Evolutionary conservation across 2,888 invertebrate species (phyloP), one percentile per base, ranked within the genome.

Genomic region (Drosophila peninsularis): DNA sequence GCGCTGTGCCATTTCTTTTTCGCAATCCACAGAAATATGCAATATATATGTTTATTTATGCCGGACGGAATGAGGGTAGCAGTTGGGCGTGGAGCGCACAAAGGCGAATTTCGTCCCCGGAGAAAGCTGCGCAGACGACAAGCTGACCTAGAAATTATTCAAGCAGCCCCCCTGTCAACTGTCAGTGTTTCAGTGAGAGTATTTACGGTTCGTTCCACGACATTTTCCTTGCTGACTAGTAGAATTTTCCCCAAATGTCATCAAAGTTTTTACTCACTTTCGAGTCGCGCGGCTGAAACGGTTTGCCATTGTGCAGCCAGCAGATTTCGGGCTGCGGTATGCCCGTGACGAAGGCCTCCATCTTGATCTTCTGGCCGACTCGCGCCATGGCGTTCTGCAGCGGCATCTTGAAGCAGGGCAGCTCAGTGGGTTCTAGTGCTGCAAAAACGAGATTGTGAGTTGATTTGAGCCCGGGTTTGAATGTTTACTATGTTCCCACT

Each of bases 321-420:
- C 92, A 93, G 50, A 96, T 90, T 41, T 93, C 93, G 9, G 96
- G 96, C 58, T 93, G 91, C 47, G 96, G 96, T 80, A 94, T 93
- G 71, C 96, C 96, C 53, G 93, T 93, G 68, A 95, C 94, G 90
- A 94, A 93, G 77, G 96, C 95, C 91, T 96, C 95, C 79, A 96
- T 92, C 91, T 95, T 95, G 85, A 96, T 93, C 91, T 95, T 95
- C 89, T 96, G 95, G 50, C 96, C 96, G 62, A 95, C 94, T 78
- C 95, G 93, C 9, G 95, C 95, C 94, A 95, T 95, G n/a, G 95
- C 94, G 91, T 96, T 95, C 3, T 94, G 94, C 37, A 96, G 92
- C 4, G 95, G 94, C 62, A 93, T 92, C 52, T 94, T 92, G 79
- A 96, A 95, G 61, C 91, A 92, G 14, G 96, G 96, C 63, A 94